Conservation (phyloP, 2,888 invertebrate genomes). For the Cataglyphis livida region DNA sequence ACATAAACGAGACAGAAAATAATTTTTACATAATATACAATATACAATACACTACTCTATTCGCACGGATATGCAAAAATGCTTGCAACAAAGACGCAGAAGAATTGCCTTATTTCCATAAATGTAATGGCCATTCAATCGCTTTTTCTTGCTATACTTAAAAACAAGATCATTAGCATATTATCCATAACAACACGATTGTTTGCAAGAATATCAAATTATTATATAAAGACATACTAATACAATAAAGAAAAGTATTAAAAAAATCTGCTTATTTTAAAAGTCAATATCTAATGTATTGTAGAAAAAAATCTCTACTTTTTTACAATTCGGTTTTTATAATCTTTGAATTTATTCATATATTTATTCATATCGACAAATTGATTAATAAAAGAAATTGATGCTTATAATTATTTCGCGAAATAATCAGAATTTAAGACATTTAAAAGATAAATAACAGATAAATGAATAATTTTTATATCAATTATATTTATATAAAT, state of each 20-base stretch:
- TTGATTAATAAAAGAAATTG: background rate
- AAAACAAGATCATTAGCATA: background rate
- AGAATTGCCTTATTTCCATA: background rate
- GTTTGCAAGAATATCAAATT: background rate
- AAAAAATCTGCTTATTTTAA: background rate
- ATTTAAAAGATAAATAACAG: background rate
- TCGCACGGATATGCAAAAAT: background rate
- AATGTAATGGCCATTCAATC: background rate
- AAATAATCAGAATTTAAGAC: background rate
- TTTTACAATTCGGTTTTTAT: background rate
- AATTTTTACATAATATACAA: slow-evolving; percentile 2
- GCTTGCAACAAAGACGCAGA: background rate
- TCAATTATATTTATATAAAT: background rate
- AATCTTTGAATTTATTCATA: background rate
- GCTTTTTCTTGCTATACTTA: background rate
- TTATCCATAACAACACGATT: background rate
- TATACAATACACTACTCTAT: background rate
- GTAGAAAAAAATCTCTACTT: background rate
- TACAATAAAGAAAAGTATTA: background rate
- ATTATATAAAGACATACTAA: background rate
- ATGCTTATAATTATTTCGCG: background rate
- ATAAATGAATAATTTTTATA: background rate
- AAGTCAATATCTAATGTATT: background rate
- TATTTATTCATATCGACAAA: background rate
- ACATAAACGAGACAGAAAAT: background rate